Evolutionary conservation across 2,797 vertebrate species (phyloP).

Genomic region (Poliocrania exsul): DNA sequence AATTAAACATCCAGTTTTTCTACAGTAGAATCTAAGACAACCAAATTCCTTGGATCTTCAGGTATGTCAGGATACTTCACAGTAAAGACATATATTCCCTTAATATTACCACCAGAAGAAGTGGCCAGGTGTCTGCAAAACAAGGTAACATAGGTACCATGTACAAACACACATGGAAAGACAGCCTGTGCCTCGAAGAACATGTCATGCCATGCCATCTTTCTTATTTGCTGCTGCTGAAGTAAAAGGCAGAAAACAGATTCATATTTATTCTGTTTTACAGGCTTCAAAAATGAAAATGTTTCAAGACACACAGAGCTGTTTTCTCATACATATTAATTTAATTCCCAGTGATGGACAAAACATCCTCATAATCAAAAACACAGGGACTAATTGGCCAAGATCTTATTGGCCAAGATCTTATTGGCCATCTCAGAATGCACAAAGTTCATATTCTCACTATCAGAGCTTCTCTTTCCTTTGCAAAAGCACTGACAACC

Average conservation of each 20-base stretch:
- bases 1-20: too few relatives aligned
- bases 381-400: neutral
- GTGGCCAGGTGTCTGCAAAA: neutral
- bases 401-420: neutral
- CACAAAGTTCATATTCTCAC: neutral
- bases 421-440: neutral
- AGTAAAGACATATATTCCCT: neutral
- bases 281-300: neutral
- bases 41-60: too few relatives aligned
- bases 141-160: neutral
- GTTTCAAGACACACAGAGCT: neutral
- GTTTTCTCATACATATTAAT: neutral
- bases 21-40: too few relatives aligned
- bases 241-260: neutral
- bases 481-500: neutral
- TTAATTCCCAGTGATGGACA: neutral
- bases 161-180: neutral
- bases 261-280: neutral
- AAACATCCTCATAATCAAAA: neutral
- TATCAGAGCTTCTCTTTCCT: neutral
- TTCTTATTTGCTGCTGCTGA: neutral
- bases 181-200: neutral
- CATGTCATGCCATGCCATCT: neutral
- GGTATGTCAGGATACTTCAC: too few relatives aligned
- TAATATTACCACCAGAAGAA: neutral